A percentile compares a stretch with the other conserved stretches of the same genome.
phyloP scores from a whole-genome alignment of 2,113 vertebrate genomes.

The Zingel zingel region DNA sequence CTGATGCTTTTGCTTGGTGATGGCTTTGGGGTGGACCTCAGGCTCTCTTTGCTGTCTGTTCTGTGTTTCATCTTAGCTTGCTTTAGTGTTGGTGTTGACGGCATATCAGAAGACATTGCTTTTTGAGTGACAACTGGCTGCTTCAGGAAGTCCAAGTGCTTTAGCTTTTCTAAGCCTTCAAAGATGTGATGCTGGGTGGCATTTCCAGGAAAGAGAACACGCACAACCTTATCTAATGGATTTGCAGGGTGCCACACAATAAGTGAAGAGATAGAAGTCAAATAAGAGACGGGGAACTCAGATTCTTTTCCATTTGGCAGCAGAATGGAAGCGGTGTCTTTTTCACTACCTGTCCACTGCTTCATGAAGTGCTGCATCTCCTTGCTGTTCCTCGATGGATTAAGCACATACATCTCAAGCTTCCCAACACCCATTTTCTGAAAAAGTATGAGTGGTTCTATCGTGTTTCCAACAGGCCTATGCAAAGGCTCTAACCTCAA shows the following conservation, averaged over 20 bases:
- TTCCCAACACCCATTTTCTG: conserved; percentile 98
- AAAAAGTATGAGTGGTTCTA: conserved; percentile 94
- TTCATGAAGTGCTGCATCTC: conserved; percentile 97
- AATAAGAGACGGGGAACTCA: conserved; percentile 91
- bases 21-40: conserved; percentile 89
- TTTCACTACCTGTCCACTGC: conserved; percentile 93
- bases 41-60: conserved; percentile 94
- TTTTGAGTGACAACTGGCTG: conserved; percentile 93
- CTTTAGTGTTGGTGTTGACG: conserved; percentile 87
- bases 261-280: conserved; percentile 94
- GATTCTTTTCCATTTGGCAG: conserved; percentile 92
- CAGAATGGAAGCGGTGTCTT: conserved; percentile 90
- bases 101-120: conserved; percentile 84
- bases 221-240: conserved; percentile 94
- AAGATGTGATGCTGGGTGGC: conserved; percentile 93
- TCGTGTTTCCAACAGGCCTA: conserved; percentile 88
- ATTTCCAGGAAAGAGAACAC: conserved; percentile 96
- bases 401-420: conserved; percentile 97
- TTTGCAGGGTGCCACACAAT: conserved; percentile 98
- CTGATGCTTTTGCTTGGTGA: conserved; percentile 86
- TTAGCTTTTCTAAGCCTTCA: conserved; percentile 96
- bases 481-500: conserved; percentile 93
- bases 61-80: conserved; percentile 93
- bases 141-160: conserved; percentile 95
- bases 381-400: conserved; percentile 94